phyloP scores from a whole-genome alignment of 2,797 vertebrate species.

The Rhincodon typus region DNA sequence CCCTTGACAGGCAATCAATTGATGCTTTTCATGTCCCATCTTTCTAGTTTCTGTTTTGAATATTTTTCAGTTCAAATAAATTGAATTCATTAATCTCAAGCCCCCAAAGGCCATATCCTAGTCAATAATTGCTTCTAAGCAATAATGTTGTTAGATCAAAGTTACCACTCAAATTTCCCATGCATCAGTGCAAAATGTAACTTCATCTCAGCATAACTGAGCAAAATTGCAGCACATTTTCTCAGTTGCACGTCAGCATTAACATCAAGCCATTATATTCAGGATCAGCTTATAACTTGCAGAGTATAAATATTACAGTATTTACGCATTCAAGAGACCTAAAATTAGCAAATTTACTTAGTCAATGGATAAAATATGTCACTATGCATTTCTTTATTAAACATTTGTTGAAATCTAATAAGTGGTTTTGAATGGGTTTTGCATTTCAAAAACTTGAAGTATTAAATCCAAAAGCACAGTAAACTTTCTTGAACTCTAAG shows the following conservation, averaged over 20 bases:
- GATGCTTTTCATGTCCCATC: too few relatives aligned
- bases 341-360: background rate
- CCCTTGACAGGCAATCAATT: too few relatives aligned
- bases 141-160: too few relatives aligned
- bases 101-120: too few relatives aligned
- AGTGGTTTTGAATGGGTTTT: background rate
- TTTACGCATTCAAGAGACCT: background rate
- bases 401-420: background rate
- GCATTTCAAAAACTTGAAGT: background rate
- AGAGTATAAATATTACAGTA: background rate
- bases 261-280: background rate
- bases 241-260: background rate
- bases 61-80: too few relatives aligned
- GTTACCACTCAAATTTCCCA: too few relatives aligned
- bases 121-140: too few relatives aligned
- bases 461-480: background rate
- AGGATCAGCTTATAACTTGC: background rate
- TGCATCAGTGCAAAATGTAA: too few relatives aligned
- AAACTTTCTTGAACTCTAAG: background rate
- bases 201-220: too few relatives aligned
- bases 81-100: too few relatives aligned
- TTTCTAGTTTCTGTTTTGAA: too few relatives aligned
- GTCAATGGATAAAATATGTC: background rate
- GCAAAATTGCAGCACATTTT: background rate
- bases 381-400: background rate